These are phyloP conservation scores for Hydrozoanthus gracilis DNA, from an alignment of 92 coral and sea anemone species.

Conservation along the genomic window DNA sequence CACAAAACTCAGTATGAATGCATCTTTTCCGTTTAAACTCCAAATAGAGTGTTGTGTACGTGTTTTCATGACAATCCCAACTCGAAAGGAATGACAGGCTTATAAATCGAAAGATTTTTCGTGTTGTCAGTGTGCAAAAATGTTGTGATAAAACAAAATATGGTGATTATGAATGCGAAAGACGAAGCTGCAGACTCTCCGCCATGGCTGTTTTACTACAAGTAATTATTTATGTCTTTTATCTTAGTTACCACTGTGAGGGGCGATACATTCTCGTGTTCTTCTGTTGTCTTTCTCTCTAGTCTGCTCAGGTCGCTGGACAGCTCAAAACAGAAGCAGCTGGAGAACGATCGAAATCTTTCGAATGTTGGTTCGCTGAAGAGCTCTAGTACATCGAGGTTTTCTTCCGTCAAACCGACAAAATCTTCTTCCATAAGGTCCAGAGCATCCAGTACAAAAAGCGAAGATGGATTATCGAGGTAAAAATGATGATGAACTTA, in stretches of 20 bases:
- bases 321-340: slow-evolving; percentile 90
- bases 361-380: slow-evolving; percentile 67
- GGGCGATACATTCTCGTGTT: not conserved
- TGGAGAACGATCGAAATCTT: slow-evolving; percentile 87
- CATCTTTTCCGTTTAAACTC: not conserved
- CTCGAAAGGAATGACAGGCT: not conserved
- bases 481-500: not conserved
- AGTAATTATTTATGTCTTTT: slow-evolving; percentile 56
- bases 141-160: not conserved
- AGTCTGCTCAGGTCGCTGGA: slow-evolving; percentile 86
- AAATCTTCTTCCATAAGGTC: slow-evolving; percentile 53
- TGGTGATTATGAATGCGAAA: slow-evolving; percentile 1
- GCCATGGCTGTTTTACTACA: slow-evolving; percentile 71
- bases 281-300: slow-evolving; percentile 1
- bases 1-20: not conserved
- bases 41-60: not conserved
- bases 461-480: slow-evolving; percentile 82
- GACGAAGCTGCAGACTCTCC: slow-evolving; percentile 36
- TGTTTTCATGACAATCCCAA: not conserved
- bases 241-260: slow-evolving; percentile 1
- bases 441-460: slow-evolving; percentile 73
- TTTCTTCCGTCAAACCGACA: slow-evolving; percentile 57
- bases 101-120: not conserved
- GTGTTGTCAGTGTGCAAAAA: not conserved
- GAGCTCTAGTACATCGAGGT: slow-evolving; percentile 51